Conservation (phyloP, 1,140 invertebrate genomes). For the Onthophagus taurus region DNA sequence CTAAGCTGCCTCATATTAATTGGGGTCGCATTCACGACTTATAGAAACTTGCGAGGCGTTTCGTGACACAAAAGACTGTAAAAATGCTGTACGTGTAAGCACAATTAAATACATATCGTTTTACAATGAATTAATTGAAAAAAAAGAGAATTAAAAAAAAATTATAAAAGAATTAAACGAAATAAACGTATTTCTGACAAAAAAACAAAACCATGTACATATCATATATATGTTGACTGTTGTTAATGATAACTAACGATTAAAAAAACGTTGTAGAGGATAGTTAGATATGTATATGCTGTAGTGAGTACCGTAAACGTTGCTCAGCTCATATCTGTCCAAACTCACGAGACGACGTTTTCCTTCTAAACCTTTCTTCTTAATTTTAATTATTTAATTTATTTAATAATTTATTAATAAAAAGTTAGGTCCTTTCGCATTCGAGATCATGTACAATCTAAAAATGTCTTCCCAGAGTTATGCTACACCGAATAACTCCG, state of each 20-base stretch:
- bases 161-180: background rate
- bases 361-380: background rate
- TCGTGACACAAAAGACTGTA: constrained; percentile 34
- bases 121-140: constrained; percentile 21
- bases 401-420: constrained; percentile 1
- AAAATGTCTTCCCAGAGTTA: constrained; percentile 28
- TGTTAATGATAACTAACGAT: constrained; percentile 16
- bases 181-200: too few species aligned
- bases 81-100: constrained; percentile 16
- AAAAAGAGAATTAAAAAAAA: constrained; percentile 6
- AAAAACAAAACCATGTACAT: constrained; percentile 13
- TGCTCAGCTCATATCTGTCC: constrained; percentile 18
- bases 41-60: too few species aligned
- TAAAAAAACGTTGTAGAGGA: constrained; percentile 11
- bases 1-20: background rate
- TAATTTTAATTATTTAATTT: constrained; percentile 6
- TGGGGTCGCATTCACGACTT: background rate
- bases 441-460: constrained; percentile 25
- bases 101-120: constrained; percentile 27
- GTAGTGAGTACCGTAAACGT: constrained; percentile 11
- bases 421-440: too few species aligned
- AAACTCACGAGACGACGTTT: constrained; percentile 6
- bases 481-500: constrained; percentile 19
- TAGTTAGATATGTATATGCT: constrained; percentile 10
- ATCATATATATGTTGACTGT: constrained; percentile 19